Evolutionary conservation across 2,888 invertebrate species (phyloP).

Genomic region (Camptogramma bilineatum): DNA sequence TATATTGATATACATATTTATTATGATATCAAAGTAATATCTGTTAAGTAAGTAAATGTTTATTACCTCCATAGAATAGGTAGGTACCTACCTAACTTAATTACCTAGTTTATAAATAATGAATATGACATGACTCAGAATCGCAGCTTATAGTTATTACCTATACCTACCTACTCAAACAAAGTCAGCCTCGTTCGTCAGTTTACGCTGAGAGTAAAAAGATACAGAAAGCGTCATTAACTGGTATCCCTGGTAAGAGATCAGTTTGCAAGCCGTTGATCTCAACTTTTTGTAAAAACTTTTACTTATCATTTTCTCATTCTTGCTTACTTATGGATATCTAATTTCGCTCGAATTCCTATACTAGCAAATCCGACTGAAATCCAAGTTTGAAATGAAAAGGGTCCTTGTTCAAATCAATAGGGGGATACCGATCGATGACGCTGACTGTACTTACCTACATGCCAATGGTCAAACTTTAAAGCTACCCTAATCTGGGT

Average conservation of each 20-base stretch:
- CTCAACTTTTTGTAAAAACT: too few species aligned
- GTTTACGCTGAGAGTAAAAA: background rate
- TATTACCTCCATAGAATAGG: conserved; percentile 9
- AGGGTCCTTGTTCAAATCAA: too few species aligned
- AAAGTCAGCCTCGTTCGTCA: background rate
- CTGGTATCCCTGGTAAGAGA: too few species aligned
- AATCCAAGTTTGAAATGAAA: too few species aligned
- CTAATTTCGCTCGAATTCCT: too few species aligned
- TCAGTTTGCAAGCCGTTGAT: too few species aligned
- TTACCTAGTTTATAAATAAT: background rate
- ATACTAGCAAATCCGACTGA: too few species aligned
- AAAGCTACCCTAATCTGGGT: background rate
- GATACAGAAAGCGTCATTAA: too few species aligned
- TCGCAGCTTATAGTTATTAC: background rate
- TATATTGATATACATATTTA: conserved; percentile 39
- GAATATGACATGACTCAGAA: background rate
- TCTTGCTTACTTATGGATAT: too few species aligned
- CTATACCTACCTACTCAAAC: background rate
- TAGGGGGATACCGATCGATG: too few species aligned
- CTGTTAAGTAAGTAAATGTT: conserved; percentile 7
- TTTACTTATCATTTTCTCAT: too few species aligned
- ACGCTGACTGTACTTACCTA: too few species aligned
- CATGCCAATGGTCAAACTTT: background rate
- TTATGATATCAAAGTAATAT: conserved; percentile 24
- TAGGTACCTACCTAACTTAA: background rate